phyloP scores from a whole-genome alignment of 2,797 vertebrate species.

The Gambelia wislizenii region DNA sequence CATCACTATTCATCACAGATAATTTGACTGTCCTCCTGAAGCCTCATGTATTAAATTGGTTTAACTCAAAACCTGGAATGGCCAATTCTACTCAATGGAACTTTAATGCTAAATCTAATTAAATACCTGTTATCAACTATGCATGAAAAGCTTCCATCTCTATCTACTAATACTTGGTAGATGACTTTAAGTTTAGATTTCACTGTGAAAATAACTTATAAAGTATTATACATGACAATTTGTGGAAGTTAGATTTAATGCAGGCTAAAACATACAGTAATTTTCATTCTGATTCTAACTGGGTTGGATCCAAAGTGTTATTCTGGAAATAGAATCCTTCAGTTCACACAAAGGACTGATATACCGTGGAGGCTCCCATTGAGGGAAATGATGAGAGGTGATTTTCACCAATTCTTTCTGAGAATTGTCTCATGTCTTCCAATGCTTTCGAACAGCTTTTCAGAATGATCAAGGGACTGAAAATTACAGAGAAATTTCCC shows the following conservation, averaged over 20 bases:
- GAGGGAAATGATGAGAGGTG: not conserved
- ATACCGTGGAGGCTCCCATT: not conserved
- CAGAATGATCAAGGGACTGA: too few relatives aligned
- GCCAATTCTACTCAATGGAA: not conserved
- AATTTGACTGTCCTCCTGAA: not conserved
- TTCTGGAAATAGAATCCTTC: not conserved
- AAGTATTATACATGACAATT: not conserved
- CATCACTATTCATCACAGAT: constrained; percentile 2
- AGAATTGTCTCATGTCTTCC: too few relatives aligned
- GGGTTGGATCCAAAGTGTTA: not conserved
- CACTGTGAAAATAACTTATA: constrained; percentile 11
- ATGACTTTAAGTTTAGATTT: constrained; percentile 19
- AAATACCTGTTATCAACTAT: constrained; percentile 7
- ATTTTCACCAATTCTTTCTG: not conserved
- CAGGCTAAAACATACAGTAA: not conserved
- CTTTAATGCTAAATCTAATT: constrained; percentile 8
- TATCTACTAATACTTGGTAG: constrained; percentile 4
- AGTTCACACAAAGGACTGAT: not conserved
- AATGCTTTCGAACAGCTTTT: too few relatives aligned
- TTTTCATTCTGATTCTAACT: constrained; percentile 2
- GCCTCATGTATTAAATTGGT: not conserved
- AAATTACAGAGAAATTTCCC: too few relatives aligned
- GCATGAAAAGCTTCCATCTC: constrained; percentile 16
- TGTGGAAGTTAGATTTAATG: not conserved
- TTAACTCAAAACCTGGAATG: constrained; percentile 4